Evolutionary conservation across 2,113 vertebrate genomes (phyloP), one percentile per base, ranked within the genome.

Genomic region (Embiotoca jacksoni): DNA sequence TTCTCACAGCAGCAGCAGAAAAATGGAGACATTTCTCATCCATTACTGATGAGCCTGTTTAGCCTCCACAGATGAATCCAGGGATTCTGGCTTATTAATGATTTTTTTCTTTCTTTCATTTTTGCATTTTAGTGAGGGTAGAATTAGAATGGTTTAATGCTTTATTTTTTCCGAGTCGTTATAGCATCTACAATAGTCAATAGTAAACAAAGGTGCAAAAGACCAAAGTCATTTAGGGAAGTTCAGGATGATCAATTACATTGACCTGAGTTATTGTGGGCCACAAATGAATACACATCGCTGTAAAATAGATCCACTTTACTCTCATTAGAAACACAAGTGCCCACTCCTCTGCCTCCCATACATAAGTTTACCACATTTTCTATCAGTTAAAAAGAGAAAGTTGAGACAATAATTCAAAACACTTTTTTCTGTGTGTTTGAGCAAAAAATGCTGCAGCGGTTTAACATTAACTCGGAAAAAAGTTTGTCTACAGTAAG

Each of bases 31-130:
- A 54, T 77, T 71, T 80, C 33, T 82, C 59, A 83, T 87, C 33
- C 16, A 74, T 81, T 79, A 82, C 72, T 77, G 61, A 87, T 80
- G 78, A 72, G 76, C 61, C 65, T 55, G 68, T 78, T 84, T 73
- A 56, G 71, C 33, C 58, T 79, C 32, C 41, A 50, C 11, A 66
- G 57, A 86, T 78, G 52, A 74, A 84, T 81, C 44, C 10, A 15
- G 16, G 53, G 35, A 54, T 81, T 33, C 57, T 57, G 46, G 36
- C 62, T 71, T 50, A 80, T 63, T 67, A 66, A 84, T 73, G 32
- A 53, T 55, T 58, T 60, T 73, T 57, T 55, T 54, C 1, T 4
- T 16, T 4, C n/a, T 75, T 71, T 62, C n/a, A 65, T 36, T 79
- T 7, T 46, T 6, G 80, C n/a, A 55, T 72, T 81, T 64, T 49